phyloP scores from a whole-genome alignment of 64 coral and sea anemone genomes.

The Porites australiensis region DNA sequence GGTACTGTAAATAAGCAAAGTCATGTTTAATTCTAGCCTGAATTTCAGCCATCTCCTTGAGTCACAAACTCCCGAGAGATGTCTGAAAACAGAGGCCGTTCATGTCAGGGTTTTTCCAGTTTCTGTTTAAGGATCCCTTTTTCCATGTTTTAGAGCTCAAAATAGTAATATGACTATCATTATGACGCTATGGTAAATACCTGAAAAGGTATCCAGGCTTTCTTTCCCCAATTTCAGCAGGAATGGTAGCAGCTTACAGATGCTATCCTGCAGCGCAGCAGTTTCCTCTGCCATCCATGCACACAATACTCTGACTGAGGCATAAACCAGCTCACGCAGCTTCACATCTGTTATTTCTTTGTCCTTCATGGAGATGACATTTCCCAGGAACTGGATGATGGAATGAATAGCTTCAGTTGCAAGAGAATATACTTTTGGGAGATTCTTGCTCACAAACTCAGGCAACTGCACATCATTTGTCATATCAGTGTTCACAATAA shows the following conservation, averaged over 20 bases:
- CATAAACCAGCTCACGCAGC: conserved; percentile 52
- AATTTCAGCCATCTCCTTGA: too few relatives aligned
- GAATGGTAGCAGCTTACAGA: conserved; percentile 84
- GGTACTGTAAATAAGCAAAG: too few relatives aligned
- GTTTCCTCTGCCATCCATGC: conserved; percentile 95
- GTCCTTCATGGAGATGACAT: conserved; percentile 13
- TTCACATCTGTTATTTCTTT: not conserved
- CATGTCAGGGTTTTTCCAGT: too few relatives aligned
- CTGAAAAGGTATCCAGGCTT: conserved; percentile 27
- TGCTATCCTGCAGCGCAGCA: conserved; percentile 72
- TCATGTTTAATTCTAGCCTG: too few relatives aligned
- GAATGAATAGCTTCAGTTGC: conserved; percentile 71
- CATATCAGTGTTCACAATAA: conserved; percentile 22
- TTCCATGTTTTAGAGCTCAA: not conserved
- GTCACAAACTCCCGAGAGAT: too few relatives aligned
- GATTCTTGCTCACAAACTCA: not conserved
- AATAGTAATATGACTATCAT: not conserved
- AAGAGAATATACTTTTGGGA: conserved; percentile 71
- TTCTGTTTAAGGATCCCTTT: too few relatives aligned
- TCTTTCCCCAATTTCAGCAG: conserved; percentile 75
- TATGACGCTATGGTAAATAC: not conserved
- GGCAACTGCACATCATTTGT: not conserved
- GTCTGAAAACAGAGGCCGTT: too few relatives aligned
- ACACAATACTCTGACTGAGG: conserved; percentile 78
- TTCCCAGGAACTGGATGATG: conserved; percentile 67